Percentiles rank a stretch among this genome's conserved stretches.
Evolutionary conservation across 2,797 vertebrate genomes (phyloP).

Genomic region (Bovichtus variegatus): DNA sequence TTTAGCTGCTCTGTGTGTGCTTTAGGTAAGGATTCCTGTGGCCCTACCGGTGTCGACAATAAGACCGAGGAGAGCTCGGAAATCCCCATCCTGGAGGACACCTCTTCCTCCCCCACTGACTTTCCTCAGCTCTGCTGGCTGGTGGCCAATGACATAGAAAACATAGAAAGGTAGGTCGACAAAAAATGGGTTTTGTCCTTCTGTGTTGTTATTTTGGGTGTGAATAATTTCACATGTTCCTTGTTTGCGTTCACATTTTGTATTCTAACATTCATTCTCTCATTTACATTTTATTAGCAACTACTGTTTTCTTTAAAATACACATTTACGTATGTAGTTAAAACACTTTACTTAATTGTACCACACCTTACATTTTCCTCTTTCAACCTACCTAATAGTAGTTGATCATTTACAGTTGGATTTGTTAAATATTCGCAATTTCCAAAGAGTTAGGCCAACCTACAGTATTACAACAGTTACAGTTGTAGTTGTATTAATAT

Average conservation of each 20-base stretch:
- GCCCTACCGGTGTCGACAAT: slow-evolving; percentile 84
- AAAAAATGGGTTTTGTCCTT: not conserved
- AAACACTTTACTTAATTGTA: not conserved
- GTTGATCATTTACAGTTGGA: not conserved
- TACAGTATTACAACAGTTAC: not conserved
- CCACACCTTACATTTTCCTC: not conserved
- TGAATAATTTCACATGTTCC: not conserved
- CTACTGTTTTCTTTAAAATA: not conserved
- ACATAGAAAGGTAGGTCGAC: slow-evolving; percentile 91
- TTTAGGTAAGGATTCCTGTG: slow-evolving; percentile 89
- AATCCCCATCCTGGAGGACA: slow-evolving; percentile 94
- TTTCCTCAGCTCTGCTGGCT: slow-evolving; percentile 92
- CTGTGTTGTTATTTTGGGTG: not conserved
- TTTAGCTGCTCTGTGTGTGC: slow-evolving; percentile 29
- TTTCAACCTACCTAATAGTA: not conserved
- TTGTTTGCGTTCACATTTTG: not conserved
- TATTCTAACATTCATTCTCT: not conserved
- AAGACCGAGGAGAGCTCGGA: slow-evolving; percentile 92
- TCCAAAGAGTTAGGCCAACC: not conserved
- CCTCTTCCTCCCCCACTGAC: slow-evolving; percentile 89
- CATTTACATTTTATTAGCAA: not conserved
- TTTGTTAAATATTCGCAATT: not conserved
- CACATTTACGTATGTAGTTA: not conserved
- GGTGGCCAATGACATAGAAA: slow-evolving; percentile 96
- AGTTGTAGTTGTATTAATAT: not conserved